A percentile compares a stretch with the other conserved stretches of the same genome.
phyloP scores from a whole-genome alignment of 1,140 invertebrate genomes.

The Triops longicaudatus region DNA sequence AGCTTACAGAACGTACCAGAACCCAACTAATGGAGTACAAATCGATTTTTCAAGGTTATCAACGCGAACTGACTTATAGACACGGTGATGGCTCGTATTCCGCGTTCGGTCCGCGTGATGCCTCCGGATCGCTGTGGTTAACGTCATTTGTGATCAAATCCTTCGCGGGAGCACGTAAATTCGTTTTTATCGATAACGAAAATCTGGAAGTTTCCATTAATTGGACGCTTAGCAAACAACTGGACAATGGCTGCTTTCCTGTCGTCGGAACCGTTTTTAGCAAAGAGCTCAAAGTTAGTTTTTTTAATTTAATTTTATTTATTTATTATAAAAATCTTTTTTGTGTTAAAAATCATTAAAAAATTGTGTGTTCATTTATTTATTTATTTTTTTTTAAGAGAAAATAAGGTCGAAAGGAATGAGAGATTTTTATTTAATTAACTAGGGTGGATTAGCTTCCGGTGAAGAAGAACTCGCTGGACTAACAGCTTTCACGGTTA shows the following conservation, averaged over 20 bases:
- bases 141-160: conserved; percentile 71
- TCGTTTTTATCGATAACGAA: conserved; percentile 56
- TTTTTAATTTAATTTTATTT: too few relatives aligned
- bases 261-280: conserved; percentile 30
- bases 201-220: conserved; percentile 39
- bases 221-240: conserved; percentile 44
- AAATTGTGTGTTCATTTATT: too few relatives aligned
- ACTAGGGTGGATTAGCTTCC: conserved; percentile 40
- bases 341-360: too few relatives aligned
- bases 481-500: conserved; percentile 57
- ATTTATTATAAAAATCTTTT: too few relatives aligned
- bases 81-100: conserved; percentile 70
- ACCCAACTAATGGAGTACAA: neutral
- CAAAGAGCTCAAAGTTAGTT: conserved; percentile 24
- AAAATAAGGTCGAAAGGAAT: neutral
- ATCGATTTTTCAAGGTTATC: conserved; percentile 50
- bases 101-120: conserved; percentile 59
- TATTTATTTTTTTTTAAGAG: too few relatives aligned
- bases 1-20: neutral
- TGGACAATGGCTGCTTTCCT: conserved; percentile 49
- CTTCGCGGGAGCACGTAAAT: conserved; percentile 52
- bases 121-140: conserved; percentile 64
- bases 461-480: conserved; percentile 47
- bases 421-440: neutral
- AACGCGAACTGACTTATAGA: conserved; percentile 62